Conservation (phyloP, 1,140 invertebrate species). For the Euwallacea similis region DNA sequence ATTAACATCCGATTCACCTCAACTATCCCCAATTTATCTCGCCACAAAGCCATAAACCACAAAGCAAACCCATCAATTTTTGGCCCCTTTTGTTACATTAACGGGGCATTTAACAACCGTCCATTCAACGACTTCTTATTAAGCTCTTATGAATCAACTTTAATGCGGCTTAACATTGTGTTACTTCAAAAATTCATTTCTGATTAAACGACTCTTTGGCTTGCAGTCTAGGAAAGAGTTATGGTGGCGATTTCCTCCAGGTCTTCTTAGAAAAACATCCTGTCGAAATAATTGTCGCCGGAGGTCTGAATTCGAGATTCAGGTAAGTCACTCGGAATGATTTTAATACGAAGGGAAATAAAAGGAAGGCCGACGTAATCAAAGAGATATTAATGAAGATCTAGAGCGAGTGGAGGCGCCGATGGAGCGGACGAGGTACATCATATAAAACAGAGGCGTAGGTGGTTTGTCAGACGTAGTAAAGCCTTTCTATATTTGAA, state of each 20-base stretch:
- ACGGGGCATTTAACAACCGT: conserved; percentile 16
- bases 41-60: background rate
- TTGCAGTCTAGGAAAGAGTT: background rate
- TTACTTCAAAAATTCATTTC: conserved; percentile 10
- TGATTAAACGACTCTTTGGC: conserved; percentile 19
- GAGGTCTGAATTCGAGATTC: conserved; percentile 27
- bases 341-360: conserved; percentile 35
- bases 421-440: conserved; percentile 14
- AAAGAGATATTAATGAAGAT: conserved; percentile 36
- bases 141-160: conserved; percentile 30
- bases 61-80: background rate
- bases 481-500: too few species aligned
- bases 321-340: conserved; percentile 40
- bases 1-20: background rate
- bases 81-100: conserved; percentile 4
- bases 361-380: conserved; percentile 30
- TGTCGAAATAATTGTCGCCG: conserved; percentile 15
- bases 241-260: conserved; percentile 10
- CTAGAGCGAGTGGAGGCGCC: conserved; percentile 28
- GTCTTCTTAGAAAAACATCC: conserved; percentile 15
- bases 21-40: background rate
- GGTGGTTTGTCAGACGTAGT: background rate
- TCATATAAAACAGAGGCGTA: conserved; percentile 23
- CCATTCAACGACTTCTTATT: conserved; percentile 18
- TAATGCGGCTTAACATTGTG: conserved; percentile 30